Evolutionary conservation across 2,888 invertebrate genomes (phyloP).

Genomic region (Trachelus troglodyta): DNA sequence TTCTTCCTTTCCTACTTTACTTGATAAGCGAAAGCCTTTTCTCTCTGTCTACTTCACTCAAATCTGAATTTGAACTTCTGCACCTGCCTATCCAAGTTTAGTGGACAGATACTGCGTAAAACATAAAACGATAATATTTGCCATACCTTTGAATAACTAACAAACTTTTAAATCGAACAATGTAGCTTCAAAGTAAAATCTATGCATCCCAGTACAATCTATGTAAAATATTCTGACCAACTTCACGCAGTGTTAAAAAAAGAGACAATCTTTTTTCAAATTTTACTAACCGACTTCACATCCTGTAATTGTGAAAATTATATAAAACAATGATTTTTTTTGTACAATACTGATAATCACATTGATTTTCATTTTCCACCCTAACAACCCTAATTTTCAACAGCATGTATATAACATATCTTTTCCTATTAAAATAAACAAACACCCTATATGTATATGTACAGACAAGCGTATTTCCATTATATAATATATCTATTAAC

Average conservation of each 20-base stretch:
- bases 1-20: not conserved
- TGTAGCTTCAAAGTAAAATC: not conserved
- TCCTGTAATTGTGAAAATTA: not conserved
- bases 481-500: not conserved
- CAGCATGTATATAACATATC: not conserved
- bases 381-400: not conserved
- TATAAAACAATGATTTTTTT: not conserved
- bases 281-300: not conserved
- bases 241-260: not conserved
- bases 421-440: not conserved
- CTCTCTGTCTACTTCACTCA: not conserved
- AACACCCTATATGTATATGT: too few relatives aligned
- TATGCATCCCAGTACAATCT: not conserved
- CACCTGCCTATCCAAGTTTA: too few relatives aligned
- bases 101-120: too few relatives aligned
- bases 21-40: constrained; percentile 6
- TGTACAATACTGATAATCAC: not conserved
- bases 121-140: not conserved
- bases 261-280: not conserved
- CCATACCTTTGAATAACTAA: not conserved
- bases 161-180: not conserved
- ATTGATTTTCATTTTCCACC: not conserved
- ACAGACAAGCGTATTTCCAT: not conserved
- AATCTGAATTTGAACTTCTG: not conserved
- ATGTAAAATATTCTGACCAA: not conserved